phyloP scores from a whole-genome alignment of 1,140 invertebrate genomes.

The Odontomachus brunneus region DNA sequence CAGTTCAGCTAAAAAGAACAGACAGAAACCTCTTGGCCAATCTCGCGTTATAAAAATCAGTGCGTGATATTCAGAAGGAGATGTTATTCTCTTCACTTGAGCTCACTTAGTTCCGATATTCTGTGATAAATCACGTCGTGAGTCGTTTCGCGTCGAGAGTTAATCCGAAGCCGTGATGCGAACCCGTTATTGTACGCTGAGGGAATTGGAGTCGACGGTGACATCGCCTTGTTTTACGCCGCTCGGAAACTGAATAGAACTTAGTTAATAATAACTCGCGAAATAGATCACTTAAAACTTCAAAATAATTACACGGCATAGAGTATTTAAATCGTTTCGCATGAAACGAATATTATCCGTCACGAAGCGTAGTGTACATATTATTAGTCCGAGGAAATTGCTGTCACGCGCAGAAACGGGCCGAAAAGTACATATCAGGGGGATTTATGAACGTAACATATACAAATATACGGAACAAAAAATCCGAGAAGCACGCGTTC shows the following conservation, averaged over 20 bases:
- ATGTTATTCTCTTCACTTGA: neutral
- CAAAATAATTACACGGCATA: constrained; percentile 57
- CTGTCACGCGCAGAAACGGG: constrained; percentile 49
- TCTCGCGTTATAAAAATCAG: too few relatives aligned
- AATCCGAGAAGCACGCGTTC: too few relatives aligned
- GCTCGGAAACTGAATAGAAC: constrained; percentile 48
- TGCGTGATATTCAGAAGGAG: neutral
- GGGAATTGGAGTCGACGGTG: constrained; percentile 75
- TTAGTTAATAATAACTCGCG: constrained; percentile 46
- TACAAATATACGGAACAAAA: too few relatives aligned
- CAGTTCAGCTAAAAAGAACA: too few relatives aligned
- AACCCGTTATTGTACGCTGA: constrained; percentile 52
- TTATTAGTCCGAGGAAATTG: constrained; percentile 33
- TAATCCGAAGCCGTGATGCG: constrained; percentile 46
- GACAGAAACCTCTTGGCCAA: too few relatives aligned
- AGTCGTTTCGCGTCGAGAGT: constrained; percentile 48
- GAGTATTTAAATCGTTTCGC: constrained; percentile 56
- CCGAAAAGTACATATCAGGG: neutral
- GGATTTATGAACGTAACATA: too few relatives aligned
- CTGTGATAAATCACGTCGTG: constrained; percentile 29
- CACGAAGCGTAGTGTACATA: constrained; percentile 34
- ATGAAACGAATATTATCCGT: constrained; percentile 41
- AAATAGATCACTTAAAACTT: constrained; percentile 64
- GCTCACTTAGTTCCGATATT: constrained; percentile 12
- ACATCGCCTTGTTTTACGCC: constrained; percentile 74